phyloP scores from a whole-genome alignment of 2,797 vertebrate genomes.

The Chloroceryle amazona region DNA sequence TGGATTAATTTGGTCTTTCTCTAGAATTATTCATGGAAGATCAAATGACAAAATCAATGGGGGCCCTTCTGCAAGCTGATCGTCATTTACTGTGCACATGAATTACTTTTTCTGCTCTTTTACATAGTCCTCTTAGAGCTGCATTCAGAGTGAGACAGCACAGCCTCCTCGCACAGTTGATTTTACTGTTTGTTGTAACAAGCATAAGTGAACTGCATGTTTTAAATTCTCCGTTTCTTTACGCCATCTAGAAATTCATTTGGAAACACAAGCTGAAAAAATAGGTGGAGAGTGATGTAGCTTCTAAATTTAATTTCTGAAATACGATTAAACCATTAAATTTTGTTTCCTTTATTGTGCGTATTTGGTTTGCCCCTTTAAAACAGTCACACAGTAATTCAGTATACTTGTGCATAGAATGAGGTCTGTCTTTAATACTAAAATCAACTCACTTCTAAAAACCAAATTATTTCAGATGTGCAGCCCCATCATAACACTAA shows the following conservation, averaged over 20 bases:
- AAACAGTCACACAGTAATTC: not conserved
- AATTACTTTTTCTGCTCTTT: not conserved
- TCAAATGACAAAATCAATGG: not conserved
- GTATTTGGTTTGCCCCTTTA: not conserved
- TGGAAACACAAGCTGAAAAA: not conserved
- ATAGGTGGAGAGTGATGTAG: not conserved
- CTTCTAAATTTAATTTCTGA: not conserved
- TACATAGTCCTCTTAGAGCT: accelerated
- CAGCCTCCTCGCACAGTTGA: accelerated
- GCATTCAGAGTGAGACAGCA: not conserved
- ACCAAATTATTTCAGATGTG: not conserved
- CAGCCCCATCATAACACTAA: not conserved
- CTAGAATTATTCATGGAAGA: not conserved
- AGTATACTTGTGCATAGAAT: not conserved
- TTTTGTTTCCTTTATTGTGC: not conserved
- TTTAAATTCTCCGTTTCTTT: not conserved
- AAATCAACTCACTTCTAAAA: not conserved
- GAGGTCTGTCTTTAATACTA: not conserved
- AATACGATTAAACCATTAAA: not conserved
- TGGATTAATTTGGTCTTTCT: not conserved
- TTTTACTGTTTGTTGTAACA: not conserved
- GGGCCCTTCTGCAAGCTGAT: not conserved
- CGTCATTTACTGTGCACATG: not conserved
- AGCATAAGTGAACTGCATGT: not conserved
- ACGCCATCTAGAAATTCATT: not conserved